Evolutionary conservation across 2,113 vertebrate genomes (phyloP).

Genomic region (Pimephales promelas): DNA sequence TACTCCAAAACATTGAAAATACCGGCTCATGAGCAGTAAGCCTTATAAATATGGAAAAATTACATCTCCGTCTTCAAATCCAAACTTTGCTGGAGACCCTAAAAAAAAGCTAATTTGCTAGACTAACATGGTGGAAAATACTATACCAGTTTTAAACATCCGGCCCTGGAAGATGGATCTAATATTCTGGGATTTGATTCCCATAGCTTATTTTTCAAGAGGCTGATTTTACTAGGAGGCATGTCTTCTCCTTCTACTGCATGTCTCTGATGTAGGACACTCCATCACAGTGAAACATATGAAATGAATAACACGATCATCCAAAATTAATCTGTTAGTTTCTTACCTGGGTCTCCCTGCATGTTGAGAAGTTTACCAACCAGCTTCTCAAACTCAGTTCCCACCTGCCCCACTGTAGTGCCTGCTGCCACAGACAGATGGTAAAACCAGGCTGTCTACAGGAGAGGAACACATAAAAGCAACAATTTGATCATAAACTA

Average conservation of each 20-base stretch:
- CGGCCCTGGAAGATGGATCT: too few species aligned
- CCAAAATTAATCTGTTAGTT: neutral
- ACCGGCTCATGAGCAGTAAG: too few species aligned
- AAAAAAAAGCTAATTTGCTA: neutral
- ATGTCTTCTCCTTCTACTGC: neutral
- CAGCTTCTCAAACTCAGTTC: constrained; percentile 95
- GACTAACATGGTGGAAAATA: neutral
- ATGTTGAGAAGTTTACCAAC: constrained; percentile 87
- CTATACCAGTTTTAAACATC: neutral
- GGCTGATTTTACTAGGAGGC: neutral
- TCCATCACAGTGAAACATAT: neutral
- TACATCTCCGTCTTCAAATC: too few species aligned
- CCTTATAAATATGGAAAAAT: too few species aligned
- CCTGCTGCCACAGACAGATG: constrained; percentile 92
- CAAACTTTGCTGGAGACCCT: too few species aligned
- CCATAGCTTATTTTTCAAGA: neutral
- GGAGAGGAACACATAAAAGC: constrained; percentile 39
- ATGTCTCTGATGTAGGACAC: neutral
- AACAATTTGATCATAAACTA: neutral
- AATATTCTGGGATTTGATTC: neutral
- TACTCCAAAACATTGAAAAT: too few species aligned
- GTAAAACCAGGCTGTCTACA: constrained; percentile 92
- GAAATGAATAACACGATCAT: neutral
- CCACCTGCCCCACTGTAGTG: constrained; percentile 82
- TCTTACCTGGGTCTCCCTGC: constrained; percentile 88